Evolutionary conservation across 2,797 vertebrate species (phyloP).

Genomic region (Gallinago solitaria): DNA sequence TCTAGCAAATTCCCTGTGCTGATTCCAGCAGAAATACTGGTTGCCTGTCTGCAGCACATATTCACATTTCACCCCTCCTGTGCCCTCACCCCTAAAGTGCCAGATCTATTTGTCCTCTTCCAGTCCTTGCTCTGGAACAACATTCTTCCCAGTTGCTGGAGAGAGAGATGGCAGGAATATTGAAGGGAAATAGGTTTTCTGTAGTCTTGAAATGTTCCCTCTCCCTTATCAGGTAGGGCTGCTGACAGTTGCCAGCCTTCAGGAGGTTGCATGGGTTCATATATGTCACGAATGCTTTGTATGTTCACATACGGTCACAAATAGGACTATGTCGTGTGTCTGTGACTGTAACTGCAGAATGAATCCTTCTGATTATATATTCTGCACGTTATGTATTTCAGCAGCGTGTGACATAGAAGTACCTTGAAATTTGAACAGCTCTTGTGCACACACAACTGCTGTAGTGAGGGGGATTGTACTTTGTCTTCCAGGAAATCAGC

Average conservation of each 20-base stretch:
- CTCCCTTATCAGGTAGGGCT: neutral
- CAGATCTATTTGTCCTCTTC: neutral
- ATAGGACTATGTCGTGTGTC: neutral
- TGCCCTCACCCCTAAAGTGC: too few relatives aligned
- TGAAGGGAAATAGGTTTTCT: neutral
- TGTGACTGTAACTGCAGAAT: neutral
- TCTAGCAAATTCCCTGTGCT: neutral
- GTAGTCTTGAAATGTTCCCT: neutral
- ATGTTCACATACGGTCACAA: fast-evolving
- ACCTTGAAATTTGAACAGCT: neutral
- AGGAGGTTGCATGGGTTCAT: neutral
- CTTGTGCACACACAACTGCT: neutral
- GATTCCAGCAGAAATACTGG: neutral
- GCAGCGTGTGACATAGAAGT: fast-evolving
- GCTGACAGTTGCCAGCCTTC: neutral
- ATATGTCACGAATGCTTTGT: neutral
- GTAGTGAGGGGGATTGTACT: neutral
- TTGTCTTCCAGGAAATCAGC: neutral
- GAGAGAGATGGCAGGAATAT: neutral
- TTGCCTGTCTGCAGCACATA: neutral
- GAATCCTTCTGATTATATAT: neutral
- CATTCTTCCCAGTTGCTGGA: neutral
- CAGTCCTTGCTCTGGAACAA: neutral
- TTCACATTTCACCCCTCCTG: neutral
- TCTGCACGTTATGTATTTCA: neutral